Base-by-base conservation (phyloP, 2,797 vertebrate species). In the Synaphobranchus kaupii region DNA sequence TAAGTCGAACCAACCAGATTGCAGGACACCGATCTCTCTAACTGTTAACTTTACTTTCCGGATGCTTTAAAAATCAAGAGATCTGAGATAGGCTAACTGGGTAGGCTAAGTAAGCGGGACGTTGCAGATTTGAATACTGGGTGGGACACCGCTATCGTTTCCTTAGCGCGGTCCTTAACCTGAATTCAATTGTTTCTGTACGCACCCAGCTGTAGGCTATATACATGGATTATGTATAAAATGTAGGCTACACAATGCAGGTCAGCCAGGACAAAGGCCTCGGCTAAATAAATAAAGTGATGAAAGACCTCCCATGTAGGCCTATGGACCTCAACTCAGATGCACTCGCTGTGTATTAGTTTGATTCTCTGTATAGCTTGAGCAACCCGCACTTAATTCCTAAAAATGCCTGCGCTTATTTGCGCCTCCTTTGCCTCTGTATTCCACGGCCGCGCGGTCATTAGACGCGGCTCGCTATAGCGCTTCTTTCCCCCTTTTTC, bases 401-500 rank as follows among this genome's bases (percentile, higher is more conserved):
- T 52, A 31, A 28, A 85, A 85, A 71, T 5, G 66, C 31, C n/a
- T 85, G 9, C 63, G 39, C 39, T 4, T 71, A 13, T 10, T 39
- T 25, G 44, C 48, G 10, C 31, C 22, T 85, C 58, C 83, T 34
- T 34, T 52, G 39, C 83, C 20, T 20, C 71, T 7, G 12, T n/a
- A 86, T 56, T 34, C n/a, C 50, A 6, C 28, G 50, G 68, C 84
- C 63, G 31, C 13, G 17, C 66, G 28, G 48, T 48, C 68, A 28
- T 66, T 56, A 86, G 48, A 73, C 13, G 25, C 47, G 68, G 68
- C 5, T 54, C 71, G 28, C 20, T 48, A 86, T 47, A 73, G 20
- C 5, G 60, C 44, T 22, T 31, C 44, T 56, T 52, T 80, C 68
- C 60, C 66, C 87, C 84, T 84, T 54, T 87, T 86, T 90, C 84